These are phyloP conservation scores for Tribolium madens DNA, from an alignment of 1,140 invertebrate genomes.

Conservation along the genomic window DNA sequence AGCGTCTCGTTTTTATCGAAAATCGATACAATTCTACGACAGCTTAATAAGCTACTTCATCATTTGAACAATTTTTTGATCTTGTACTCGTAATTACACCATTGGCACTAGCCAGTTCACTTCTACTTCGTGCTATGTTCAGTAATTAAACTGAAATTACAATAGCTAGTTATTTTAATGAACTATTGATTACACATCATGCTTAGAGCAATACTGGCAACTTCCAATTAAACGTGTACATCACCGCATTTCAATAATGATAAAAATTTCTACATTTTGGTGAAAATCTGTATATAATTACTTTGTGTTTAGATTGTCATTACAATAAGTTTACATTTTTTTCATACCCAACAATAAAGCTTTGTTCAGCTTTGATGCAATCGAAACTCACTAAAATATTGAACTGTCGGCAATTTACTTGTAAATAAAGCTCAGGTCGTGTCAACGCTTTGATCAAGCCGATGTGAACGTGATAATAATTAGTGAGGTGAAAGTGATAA, in stretches of 20 bases:
- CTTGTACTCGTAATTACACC: not conserved
- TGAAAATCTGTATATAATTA: not conserved
- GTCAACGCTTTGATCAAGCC: constrained; percentile 18
- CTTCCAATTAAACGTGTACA: not conserved
- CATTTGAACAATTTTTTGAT: not conserved
- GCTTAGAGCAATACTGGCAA: not conserved
- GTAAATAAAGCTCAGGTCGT: constrained; percentile 24
- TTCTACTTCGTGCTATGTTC: not conserved
- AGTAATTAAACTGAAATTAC: not conserved
- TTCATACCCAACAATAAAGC: not conserved
- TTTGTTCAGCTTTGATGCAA: constrained; percentile 1
- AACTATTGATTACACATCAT: not conserved
- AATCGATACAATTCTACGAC: not conserved
- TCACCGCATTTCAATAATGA: too few relatives aligned
- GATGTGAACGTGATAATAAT: constrained; percentile 12
- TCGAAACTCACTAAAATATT: not conserved
- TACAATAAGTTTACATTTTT: not conserved
- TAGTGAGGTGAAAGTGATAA: constrained; percentile 2
- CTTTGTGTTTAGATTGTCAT: not conserved
- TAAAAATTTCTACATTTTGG: too few relatives aligned
- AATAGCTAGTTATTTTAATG: not conserved
- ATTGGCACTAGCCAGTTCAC: not conserved
- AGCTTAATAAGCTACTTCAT: not conserved
- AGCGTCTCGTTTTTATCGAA: not conserved
- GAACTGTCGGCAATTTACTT: constrained; percentile 6